A percentile compares a stretch with the other conserved stretches of the same genome.
phyloP scores from a whole-genome alignment of 1,140 invertebrate species.

The Drosophila fuyamai region DNA sequence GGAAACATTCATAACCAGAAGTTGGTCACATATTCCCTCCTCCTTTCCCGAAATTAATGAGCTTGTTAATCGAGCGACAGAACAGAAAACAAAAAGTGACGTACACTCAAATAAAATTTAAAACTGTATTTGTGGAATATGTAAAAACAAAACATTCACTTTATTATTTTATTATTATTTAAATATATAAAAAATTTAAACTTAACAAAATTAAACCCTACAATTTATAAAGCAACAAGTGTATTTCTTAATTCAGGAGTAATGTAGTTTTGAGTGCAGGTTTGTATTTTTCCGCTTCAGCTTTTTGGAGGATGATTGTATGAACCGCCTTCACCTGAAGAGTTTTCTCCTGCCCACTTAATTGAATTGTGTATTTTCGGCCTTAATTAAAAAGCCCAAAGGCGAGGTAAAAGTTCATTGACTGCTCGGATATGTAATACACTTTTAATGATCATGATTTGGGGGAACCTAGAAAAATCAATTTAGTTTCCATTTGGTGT shows the following conservation, averaged over 20 bases:
- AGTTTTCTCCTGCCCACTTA: slow-evolving; percentile 10
- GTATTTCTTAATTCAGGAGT: background rate
- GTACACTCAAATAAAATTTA: slow-evolving; percentile 31
- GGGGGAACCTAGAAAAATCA: slow-evolving; percentile 41
- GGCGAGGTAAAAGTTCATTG: slow-evolving; percentile 53
- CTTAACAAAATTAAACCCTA: background rate
- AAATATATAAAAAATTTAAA: no score
- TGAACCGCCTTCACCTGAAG: slow-evolving; percentile 10
- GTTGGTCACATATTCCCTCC: slow-evolving; percentile 20
- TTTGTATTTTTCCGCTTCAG: slow-evolving; percentile 3
- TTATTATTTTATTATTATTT: no score
- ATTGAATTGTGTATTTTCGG: slow-evolving; percentile 54
- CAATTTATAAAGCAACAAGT: background rate
- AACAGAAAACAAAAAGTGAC: slow-evolving; percentile 56
- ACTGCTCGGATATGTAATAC: slow-evolving; percentile 46
- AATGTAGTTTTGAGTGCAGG: background rate
- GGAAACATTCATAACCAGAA: slow-evolving; percentile 51
- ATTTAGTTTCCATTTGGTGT: slow-evolving; percentile 55
- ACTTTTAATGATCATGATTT: slow-evolving; percentile 54
- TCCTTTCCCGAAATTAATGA: slow-evolving; percentile 69
- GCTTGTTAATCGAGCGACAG: slow-evolving; percentile 60
- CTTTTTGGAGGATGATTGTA: slow-evolving; percentile 3
- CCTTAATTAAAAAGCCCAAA: slow-evolving; percentile 49
- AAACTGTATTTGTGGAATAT: background rate
- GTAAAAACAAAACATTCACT: background rate